Evolutionary conservation across 2,797 vertebrate species (phyloP).

Genomic region (Scolopax bukidnonensis): DNA sequence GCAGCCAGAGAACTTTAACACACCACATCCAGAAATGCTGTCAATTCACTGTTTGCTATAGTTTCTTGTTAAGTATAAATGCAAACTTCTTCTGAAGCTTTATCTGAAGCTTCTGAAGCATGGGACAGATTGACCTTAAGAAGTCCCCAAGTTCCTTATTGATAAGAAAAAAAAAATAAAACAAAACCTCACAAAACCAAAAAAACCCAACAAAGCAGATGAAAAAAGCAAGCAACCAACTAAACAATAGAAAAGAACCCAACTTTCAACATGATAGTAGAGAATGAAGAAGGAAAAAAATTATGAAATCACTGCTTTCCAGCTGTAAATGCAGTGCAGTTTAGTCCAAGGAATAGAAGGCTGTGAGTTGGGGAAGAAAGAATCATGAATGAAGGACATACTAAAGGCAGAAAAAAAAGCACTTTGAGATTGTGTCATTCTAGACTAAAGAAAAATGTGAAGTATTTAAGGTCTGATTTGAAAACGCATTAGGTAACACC

Average conservation of each 20-base stretch:
- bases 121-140: background rate
- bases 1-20: background rate
- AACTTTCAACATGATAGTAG: background rate
- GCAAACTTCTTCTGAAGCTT: background rate
- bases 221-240: background rate
- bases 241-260: too few relatives aligned
- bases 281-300: background rate
- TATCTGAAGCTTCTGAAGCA: background rate
- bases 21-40: background rate
- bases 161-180: background rate
- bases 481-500: background rate
- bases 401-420: background rate
- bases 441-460: background rate
- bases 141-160: background rate
- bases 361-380: background rate
- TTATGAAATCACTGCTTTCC: background rate
- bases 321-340: background rate
- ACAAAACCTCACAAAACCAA: background rate
- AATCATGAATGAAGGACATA: background rate
- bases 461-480: background rate
- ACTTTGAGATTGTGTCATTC: background rate
- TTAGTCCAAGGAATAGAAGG: background rate
- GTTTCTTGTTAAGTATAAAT: background rate
- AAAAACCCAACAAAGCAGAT: rapidly evolving
- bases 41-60: background rate